These are phyloP conservation scores for Ameiurus melas DNA, from an alignment of 2,113 vertebrate genomes.

Conservation along the genomic window DNA sequence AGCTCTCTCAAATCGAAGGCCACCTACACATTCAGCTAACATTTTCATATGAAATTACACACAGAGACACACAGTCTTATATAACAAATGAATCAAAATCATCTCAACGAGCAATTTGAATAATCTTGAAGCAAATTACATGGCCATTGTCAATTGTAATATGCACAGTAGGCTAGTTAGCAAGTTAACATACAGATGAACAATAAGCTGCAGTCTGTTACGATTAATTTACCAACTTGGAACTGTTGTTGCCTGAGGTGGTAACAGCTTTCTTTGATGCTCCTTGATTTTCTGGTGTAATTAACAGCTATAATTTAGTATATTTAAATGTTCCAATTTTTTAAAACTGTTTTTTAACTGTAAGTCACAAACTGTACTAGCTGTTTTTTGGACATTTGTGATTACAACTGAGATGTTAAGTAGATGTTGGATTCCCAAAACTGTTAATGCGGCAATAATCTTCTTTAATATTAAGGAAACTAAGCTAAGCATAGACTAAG, in stretches of 20 bases:
- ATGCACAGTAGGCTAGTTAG: background rate
- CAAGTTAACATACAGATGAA: background rate
- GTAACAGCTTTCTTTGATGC: background rate
- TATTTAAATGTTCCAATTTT: background rate
- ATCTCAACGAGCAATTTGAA: background rate
- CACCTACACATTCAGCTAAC: constrained; percentile 29
- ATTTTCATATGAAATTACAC: constrained; percentile 10
- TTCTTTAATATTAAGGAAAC: background rate
- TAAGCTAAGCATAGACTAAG: background rate
- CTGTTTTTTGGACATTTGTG: background rate
- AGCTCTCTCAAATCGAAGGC: background rate
- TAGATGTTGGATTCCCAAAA: background rate
- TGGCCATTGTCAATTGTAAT: background rate
- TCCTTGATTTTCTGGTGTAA: background rate
- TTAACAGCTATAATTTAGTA: background rate
- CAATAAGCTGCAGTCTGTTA: background rate
- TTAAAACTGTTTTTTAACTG: background rate
- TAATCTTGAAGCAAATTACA: background rate
- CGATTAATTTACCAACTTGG: background rate
- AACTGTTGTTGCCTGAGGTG: background rate
- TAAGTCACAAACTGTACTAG: background rate
- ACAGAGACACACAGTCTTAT: background rate
- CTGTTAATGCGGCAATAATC: background rate
- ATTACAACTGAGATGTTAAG: background rate
- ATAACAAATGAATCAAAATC: background rate